These are phyloP conservation scores for Arrhamphus sclerolepis DNA, from an alignment of 2,797 vertebrate species.

Conservation along the genomic window DNA sequence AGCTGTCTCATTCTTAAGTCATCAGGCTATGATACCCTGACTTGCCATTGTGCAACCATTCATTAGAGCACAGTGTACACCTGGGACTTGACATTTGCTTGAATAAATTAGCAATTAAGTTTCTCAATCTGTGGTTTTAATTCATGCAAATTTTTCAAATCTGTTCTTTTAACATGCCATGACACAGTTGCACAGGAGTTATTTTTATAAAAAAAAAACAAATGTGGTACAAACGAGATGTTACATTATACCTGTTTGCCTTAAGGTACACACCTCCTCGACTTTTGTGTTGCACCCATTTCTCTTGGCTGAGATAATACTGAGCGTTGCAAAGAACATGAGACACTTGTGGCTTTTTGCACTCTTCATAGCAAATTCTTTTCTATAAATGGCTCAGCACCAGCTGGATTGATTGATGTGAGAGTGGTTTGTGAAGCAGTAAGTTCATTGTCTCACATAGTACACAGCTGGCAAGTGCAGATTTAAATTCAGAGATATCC, in stretches of 20 bases:
- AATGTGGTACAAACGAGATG: not conserved
- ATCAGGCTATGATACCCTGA: slow-evolving; percentile 3
- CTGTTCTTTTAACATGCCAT: not conserved
- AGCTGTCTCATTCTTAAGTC: slow-evolving; percentile 23
- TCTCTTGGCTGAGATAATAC: not conserved
- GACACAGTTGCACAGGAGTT: not conserved
- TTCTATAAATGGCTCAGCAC: not conserved
- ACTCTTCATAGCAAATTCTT: not conserved
- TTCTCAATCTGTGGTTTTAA: slow-evolving; percentile 11
- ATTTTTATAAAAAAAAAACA: no score
- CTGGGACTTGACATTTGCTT: slow-evolving; percentile 31
- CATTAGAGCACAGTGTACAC: not conserved
- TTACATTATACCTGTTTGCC: slow-evolving; percentile 6
- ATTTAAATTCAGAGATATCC: not conserved
- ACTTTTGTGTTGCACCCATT: not conserved
- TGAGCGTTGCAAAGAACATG: not conserved
- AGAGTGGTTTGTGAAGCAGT: slow-evolving; percentile 1
- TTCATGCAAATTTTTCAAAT: slow-evolving; percentile 13
- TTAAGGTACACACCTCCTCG: slow-evolving; percentile 9
- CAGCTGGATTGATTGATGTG: not conserved
- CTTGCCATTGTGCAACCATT: not conserved
- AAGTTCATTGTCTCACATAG: not conserved
- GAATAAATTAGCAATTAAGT: slow-evolving; percentile 3
- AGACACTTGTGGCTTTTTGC: not conserved
- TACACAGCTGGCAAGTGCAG: not conserved